phyloP scores from a whole-genome alignment of 2,888 invertebrate genomes.

The Onthophagus sagittarius region DNA sequence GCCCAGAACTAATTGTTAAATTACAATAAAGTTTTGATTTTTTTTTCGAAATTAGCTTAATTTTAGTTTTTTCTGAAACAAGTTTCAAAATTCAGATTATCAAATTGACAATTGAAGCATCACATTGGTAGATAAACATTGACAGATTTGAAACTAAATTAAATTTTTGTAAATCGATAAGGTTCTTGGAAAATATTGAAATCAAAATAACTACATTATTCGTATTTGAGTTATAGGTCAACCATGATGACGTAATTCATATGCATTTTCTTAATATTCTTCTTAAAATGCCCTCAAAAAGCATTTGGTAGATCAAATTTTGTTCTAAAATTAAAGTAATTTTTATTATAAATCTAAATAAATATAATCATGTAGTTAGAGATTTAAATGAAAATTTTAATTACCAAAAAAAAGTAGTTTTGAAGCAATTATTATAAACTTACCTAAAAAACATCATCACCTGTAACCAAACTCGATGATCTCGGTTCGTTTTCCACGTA shows the following conservation, averaged over 20 bases:
- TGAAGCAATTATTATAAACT: not conserved
- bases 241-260: not conserved
- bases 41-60: too few species aligned
- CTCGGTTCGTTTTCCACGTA: not conserved
- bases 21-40: too few species aligned
- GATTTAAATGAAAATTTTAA: too few species aligned
- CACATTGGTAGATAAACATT: too few species aligned
- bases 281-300: not conserved
- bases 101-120: too few species aligned
- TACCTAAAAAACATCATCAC: not conserved
- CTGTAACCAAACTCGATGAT: not conserved
- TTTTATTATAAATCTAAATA: too few species aligned
- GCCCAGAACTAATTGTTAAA: not conserved
- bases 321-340: not conserved
- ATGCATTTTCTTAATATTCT: not conserved
- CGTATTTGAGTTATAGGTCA: not conserved
- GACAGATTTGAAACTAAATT: too few species aligned
- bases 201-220: not conserved
- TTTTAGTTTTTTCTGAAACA: too few species aligned
- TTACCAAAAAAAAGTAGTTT: not conserved
- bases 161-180: too few species aligned
- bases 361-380: too few species aligned
- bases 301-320: not conserved
- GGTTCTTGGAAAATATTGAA: too few species aligned
- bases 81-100: too few species aligned